A percentile compares a stretch with the other conserved stretches of the same genome.
These are phyloP conservation scores for Cheilinus undulatus DNA, from an alignment of 2,113 vertebrate species.

Conservation along the genomic window DNA sequence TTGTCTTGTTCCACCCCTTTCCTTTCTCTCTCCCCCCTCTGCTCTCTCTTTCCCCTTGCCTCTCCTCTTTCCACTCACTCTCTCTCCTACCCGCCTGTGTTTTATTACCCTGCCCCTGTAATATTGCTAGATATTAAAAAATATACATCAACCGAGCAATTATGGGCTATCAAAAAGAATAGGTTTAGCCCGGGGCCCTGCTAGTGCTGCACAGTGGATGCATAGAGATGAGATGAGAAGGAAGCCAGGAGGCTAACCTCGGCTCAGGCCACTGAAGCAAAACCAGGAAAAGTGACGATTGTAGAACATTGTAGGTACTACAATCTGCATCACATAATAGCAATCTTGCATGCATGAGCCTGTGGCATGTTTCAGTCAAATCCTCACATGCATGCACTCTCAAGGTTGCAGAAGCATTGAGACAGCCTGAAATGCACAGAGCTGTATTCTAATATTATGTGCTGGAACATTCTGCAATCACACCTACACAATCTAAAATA, in stretches of 20 bases:
- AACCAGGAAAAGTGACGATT: slow-evolving; percentile 27
- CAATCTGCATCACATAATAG: slow-evolving; percentile 6
- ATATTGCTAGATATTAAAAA: slow-evolving; percentile 86
- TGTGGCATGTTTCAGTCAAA: slow-evolving; percentile 25
- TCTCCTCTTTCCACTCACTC: slow-evolving; percentile 48
- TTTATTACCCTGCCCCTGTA: slow-evolving; percentile 80
- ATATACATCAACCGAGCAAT: slow-evolving; percentile 86
- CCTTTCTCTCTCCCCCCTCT: slow-evolving; percentile 8
- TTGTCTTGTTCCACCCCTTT: slow-evolving; percentile 20
- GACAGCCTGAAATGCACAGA: slow-evolving; percentile 5
- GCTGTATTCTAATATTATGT: background rate
- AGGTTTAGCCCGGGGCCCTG: slow-evolving; percentile 74
- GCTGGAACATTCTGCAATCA: background rate
- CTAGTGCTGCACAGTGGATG: slow-evolving; percentile 57
- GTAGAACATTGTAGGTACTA: slow-evolving; percentile 32
- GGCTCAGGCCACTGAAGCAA: slow-evolving; percentile 38
- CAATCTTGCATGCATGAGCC: background rate
- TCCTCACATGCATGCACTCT: background rate
- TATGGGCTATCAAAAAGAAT: slow-evolving; percentile 82
- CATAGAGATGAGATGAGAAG: slow-evolving; percentile 66
- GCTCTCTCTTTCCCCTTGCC: slow-evolving; percentile 44
- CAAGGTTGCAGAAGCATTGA: slow-evolving; percentile 37
- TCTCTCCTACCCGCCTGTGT: slow-evolving; percentile 60
- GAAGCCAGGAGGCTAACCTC: slow-evolving; percentile 46
- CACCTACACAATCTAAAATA: slow-evolving; percentile 5